Conservation (phyloP, 2,113 vertebrate species). For the Phylloscopus trochilus region DNA sequence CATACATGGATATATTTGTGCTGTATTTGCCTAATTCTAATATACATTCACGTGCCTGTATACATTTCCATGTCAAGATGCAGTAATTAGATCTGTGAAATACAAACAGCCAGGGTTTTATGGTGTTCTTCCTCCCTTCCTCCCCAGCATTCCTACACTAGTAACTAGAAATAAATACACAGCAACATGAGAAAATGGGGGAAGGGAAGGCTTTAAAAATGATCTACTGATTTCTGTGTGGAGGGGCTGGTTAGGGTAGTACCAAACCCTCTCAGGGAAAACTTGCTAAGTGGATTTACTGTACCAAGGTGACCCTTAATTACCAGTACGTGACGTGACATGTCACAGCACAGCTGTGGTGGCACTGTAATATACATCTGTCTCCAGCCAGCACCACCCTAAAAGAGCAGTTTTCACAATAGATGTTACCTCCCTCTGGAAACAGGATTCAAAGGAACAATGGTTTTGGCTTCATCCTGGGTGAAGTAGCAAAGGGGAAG, state of each 20-base stretch:
- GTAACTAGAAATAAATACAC: not conserved
- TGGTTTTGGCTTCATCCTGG: not conserved
- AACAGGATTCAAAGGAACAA: not conserved
- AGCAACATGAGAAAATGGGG: not conserved
- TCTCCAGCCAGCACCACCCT: not conserved
- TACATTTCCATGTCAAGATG: not conserved
- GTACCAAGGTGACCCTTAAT: not conserved
- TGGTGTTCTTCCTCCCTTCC: not conserved
- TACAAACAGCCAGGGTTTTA: conserved; percentile 6
- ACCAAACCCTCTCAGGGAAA: not conserved
- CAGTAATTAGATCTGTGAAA: conserved; percentile 35
- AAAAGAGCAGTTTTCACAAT: not conserved
- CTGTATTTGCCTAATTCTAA: conserved; percentile 40
- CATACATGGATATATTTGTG: not conserved
- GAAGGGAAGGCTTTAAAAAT: not conserved
- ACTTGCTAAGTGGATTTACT: not conserved
- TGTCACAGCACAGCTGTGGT: not conserved
- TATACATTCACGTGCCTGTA: not conserved
- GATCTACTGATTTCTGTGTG: not conserved
- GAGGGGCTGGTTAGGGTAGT: not conserved
- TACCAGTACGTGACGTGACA: not conserved
- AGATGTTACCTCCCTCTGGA: not conserved
- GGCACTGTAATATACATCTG: not conserved
- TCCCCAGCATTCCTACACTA: not conserved
- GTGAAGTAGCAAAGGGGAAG: not conserved